phyloP scores from a whole-genome alignment of 1,140 invertebrate species.

The Eueides isabella region DNA sequence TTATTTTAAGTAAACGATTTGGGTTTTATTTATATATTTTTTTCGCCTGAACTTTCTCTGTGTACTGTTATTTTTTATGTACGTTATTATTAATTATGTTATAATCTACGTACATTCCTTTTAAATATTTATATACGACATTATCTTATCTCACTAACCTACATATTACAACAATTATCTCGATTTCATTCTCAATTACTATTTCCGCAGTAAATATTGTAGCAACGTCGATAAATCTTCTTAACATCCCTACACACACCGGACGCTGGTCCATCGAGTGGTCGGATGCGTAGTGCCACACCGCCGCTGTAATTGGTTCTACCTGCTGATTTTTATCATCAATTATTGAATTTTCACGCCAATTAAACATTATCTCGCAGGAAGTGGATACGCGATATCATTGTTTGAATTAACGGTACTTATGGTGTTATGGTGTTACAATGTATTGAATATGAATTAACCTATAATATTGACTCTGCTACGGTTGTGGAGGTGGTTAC shows the following conservation, averaged over 20 bases:
- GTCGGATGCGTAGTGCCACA: slow-evolving; percentile 66
- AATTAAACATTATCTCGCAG: slow-evolving; percentile 79
- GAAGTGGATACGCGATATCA: slow-evolving; percentile 56
- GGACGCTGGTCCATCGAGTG: slow-evolving; percentile 46
- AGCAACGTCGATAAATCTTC: slow-evolving; percentile 41
- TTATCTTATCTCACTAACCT: too few species aligned
- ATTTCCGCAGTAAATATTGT: neutral
- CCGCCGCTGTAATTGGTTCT: slow-evolving; percentile 72
- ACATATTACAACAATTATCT: too few species aligned
- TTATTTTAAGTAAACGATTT: too few species aligned
- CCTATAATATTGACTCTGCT: neutral
- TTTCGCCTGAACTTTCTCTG: too few species aligned
- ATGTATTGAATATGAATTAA: slow-evolving; percentile 1
- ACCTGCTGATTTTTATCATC: slow-evolving; percentile 77
- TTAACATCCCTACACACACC: slow-evolving; percentile 44
- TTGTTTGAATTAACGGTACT: slow-evolving; percentile 49
- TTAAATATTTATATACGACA: too few species aligned
- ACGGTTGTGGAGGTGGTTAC: too few species aligned
- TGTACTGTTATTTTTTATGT: too few species aligned
- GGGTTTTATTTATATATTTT: too few species aligned
- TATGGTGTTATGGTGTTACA: slow-evolving; percentile 15
- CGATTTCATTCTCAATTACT: neutral
- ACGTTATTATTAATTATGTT: too few species aligned
- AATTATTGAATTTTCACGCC: slow-evolving; percentile 81
- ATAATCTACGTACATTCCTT: too few species aligned